Conservation (phyloP, 1,140 invertebrate genomes). For the Meteorus sp. region DNA sequence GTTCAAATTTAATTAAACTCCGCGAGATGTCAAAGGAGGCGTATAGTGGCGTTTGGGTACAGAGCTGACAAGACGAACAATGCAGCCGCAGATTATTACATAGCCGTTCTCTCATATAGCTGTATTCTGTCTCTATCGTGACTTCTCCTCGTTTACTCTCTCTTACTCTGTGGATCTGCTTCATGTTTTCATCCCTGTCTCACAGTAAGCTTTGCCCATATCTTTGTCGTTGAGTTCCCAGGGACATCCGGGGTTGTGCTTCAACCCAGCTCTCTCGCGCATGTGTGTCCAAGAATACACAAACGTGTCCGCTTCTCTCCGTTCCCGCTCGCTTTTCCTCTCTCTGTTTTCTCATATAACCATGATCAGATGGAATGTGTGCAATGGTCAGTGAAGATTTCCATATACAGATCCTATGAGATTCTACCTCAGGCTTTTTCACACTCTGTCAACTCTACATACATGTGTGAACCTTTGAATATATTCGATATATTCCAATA, state of each 20-base stretch:
- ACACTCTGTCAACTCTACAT: not conserved
- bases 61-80: constrained; percentile 32
- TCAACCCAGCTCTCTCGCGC: constrained; percentile 5
- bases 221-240: not conserved
- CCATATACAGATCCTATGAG: no score
- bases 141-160: not conserved
- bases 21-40: constrained; percentile 29
- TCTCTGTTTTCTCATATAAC: no score
- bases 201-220: not conserved
- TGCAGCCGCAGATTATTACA: constrained; percentile 34
- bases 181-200: not conserved
- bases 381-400: not conserved
- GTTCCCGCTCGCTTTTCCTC: constrained; percentile 39
- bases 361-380: not conserved
- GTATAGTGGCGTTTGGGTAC: constrained; percentile 2
- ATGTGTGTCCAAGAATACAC: constrained; percentile 7
- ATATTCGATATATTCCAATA: no score
- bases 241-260: constrained; percentile 3
- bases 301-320: constrained; percentile 4
- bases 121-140: no score
- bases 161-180: not conserved
- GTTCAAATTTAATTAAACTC: constrained; percentile 33
- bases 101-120: constrained; percentile 20
- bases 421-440: constrained; percentile 2
- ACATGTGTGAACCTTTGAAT: not conserved